phyloP scores from a whole-genome alignment of 2,797 vertebrate species.

The Semaprochilodus insignis region DNA sequence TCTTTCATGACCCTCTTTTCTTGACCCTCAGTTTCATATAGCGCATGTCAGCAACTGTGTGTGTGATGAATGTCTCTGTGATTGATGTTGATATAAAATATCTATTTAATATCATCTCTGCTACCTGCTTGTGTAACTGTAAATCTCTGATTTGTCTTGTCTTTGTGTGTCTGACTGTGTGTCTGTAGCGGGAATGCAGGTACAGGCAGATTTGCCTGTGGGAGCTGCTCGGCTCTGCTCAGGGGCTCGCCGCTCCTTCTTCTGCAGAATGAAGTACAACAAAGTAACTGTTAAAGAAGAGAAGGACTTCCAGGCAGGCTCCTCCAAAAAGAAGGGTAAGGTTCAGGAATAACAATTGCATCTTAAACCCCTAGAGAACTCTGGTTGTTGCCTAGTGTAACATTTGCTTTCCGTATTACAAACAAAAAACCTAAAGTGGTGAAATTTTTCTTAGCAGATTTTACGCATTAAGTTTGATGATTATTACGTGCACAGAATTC shows the following conservation, averaged over 20 bases:
- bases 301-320: conserved; percentile 79
- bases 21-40: neutral
- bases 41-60: neutral
- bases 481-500: neutral
- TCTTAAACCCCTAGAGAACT: neutral
- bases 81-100: neutral
- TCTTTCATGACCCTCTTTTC: neutral
- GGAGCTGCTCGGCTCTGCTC: conserved; percentile 82
- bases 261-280: conserved; percentile 92
- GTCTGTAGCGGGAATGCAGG: conserved; percentile 86
- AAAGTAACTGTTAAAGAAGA: conserved; percentile 85
- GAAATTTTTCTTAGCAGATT: neutral
- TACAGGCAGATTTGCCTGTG: conserved; percentile 84
- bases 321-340: conserved; percentile 91
- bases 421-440: neutral
- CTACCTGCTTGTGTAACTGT: neutral
- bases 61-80: neutral
- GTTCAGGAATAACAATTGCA: neutral
- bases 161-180: neutral
- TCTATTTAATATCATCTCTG: neutral
- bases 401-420: neutral
- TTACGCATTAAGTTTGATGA: neutral
- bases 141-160: neutral
- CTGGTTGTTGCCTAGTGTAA: neutral
- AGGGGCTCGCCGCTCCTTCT: conserved; percentile 92